Conservation (phyloP, 2,888 invertebrate genomes). For the Trissonchulus sp. region DNA sequence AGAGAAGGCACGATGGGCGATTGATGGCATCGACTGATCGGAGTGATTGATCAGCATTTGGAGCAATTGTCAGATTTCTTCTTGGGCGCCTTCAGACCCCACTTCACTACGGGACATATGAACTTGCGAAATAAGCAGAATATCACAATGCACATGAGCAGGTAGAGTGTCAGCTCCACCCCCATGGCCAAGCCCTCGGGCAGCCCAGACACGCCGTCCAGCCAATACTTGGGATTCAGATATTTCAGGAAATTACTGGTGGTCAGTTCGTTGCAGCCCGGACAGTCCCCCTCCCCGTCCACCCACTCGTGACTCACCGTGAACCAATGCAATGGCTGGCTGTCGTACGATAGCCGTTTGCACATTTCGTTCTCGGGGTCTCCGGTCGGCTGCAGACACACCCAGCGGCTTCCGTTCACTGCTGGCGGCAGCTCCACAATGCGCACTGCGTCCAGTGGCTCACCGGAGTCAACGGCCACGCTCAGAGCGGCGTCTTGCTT, state of each 20-base stretch:
- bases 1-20: too few species aligned
- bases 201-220: conserved; percentile 42
- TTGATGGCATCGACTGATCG: too few species aligned
- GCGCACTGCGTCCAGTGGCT: not conserved
- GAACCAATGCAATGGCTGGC: conserved; percentile 31
- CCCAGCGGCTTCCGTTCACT: conserved; percentile 38
- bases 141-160: conserved; percentile 33
- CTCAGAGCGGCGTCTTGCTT: conserved; percentile 40
- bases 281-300: conserved; percentile 36
- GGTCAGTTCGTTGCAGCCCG: conserved; percentile 45
- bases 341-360: conserved; percentile 38
- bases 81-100: conserved; percentile 29
- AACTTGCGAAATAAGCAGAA: not conserved
- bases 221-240: conserved; percentile 41
- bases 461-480: conserved; percentile 10
- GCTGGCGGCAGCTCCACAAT: conserved; percentile 32
- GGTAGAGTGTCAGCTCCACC: conserved; percentile 38
- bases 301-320: conserved; percentile 35
- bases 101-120: conserved; percentile 4
- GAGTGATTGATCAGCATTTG: too few species aligned
- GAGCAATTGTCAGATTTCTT: too few species aligned
- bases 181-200: conserved; percentile 39
- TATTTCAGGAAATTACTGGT: conserved; percentile 38
- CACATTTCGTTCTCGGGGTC: conserved; percentile 39
- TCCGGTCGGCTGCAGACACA: conserved; percentile 46